A percentile compares a stretch with the other conserved stretches of the same genome.
Evolutionary conservation across 2,888 invertebrate species (phyloP).

Genomic region (Tigriopus californicus): DNA sequence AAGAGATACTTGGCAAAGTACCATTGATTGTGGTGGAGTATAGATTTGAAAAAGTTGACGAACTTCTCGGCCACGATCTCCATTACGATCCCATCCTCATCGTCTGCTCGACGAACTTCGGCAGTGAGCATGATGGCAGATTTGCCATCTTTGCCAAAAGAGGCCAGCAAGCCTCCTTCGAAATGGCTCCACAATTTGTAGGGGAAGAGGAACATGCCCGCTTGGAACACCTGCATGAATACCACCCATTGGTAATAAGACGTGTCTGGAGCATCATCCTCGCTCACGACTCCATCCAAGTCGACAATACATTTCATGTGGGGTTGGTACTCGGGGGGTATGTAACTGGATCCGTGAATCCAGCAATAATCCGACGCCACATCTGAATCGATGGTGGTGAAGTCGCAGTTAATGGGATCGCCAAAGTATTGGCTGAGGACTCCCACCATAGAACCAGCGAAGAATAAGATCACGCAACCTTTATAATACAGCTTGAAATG

Average conservation of each 20-base stretch:
- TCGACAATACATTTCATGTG: slow-evolving; percentile 16
- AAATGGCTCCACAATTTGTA: slow-evolving; percentile 12
- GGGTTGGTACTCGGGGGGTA: slow-evolving; percentile 11
- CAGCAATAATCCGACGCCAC: slow-evolving; percentile 14
- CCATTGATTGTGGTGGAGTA: slow-evolving; percentile 6
- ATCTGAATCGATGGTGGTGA: slow-evolving; percentile 5
- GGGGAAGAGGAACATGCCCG: slow-evolving; percentile 4
- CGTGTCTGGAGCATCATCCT: slow-evolving; percentile 12
- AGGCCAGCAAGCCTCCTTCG: slow-evolving; percentile 8
- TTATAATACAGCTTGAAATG: slow-evolving; percentile 14
- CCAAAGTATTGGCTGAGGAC: slow-evolving; percentile 14
- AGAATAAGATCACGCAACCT: slow-evolving; percentile 1
- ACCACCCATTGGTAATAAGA: slow-evolving; percentile 13
- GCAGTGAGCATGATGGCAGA: slow-evolving; percentile 5
- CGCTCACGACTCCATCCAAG: background rate
- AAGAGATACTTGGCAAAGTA: slow-evolving; percentile 10
- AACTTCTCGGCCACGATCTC: slow-evolving; percentile 12
- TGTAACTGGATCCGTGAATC: slow-evolving; percentile 14
- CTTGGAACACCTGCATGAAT: slow-evolving; percentile 10
- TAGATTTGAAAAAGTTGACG: slow-evolving; percentile 11
- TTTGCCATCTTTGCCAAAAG: slow-evolving; percentile 12
- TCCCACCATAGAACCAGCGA: slow-evolving; percentile 9
- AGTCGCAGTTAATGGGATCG: slow-evolving; percentile 16
- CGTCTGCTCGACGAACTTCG: background rate
- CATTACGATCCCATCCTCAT: slow-evolving; percentile 13